Evolutionary conservation across 37 sponge, comb jelly and placozoan genomes (phyloP).

Genomic region (Hormiphora californensis): DNA sequence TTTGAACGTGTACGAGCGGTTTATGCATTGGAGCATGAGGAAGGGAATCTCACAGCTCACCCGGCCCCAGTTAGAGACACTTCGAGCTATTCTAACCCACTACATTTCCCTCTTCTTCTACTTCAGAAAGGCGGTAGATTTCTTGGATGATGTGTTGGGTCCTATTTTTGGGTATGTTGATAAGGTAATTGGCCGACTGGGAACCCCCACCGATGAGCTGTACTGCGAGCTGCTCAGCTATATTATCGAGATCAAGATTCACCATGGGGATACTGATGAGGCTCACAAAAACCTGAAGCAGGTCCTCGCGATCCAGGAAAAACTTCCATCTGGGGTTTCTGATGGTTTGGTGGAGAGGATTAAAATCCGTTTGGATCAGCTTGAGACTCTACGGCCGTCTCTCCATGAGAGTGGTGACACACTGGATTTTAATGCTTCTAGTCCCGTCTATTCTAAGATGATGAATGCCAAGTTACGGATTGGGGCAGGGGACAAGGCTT

Average conservation of each 20-base stretch:
- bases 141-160: not conserved
- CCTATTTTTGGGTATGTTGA: not conserved
- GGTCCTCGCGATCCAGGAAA: not conserved
- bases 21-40: too few relatives aligned
- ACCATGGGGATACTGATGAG: constrained; percentile 19
- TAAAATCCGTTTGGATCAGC: constrained; percentile 21
- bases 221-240: constrained; percentile 4
- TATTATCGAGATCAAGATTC: constrained; percentile 40
- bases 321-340: not conserved
- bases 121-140: not conserved
- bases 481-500: too few relatives aligned
- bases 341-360: not conserved
- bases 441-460: too few relatives aligned
- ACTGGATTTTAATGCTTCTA: too few relatives aligned
- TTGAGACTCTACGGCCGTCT: not conserved
- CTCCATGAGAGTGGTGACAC: too few relatives aligned
- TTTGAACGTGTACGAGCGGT: constrained; percentile 38
- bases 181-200: not conserved
- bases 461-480: too few relatives aligned
- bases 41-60: too few relatives aligned
- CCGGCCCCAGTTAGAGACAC: not conserved
- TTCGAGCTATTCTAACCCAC: not conserved
- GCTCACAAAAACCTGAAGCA: not conserved
- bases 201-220: constrained; percentile 32
- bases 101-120: constrained; percentile 36